These are phyloP conservation scores for Petrocephalus sullivani DNA, from an alignment of 2,797 vertebrate species.

Conservation along the genomic window DNA sequence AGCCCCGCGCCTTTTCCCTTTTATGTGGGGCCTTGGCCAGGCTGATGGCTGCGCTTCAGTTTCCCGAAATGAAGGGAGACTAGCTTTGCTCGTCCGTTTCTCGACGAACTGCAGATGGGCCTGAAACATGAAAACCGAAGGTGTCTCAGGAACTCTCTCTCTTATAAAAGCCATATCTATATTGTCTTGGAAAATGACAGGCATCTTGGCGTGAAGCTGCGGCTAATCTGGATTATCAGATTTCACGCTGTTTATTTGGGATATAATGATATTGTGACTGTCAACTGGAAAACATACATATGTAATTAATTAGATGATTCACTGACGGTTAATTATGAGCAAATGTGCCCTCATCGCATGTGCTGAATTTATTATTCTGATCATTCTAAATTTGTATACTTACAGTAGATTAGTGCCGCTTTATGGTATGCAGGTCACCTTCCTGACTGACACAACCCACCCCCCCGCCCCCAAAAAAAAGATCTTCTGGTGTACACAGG, in stretches of 20 bases:
- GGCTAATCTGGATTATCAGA: background rate
- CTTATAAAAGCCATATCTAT: background rate
- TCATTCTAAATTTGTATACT: background rate
- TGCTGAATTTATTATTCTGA: background rate
- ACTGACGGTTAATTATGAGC: too few relatives aligned
- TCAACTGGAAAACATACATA: background rate
- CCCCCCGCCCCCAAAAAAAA: background rate
- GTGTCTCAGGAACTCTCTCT: background rate
- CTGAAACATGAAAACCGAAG: background rate
- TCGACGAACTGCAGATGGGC: background rate
- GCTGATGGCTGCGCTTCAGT: background rate
- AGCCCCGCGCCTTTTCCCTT: background rate
- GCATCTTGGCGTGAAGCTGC: background rate
- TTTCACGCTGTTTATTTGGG: background rate
- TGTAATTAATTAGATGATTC: too few relatives aligned
- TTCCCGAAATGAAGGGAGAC: background rate
- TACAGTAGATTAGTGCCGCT: background rate
- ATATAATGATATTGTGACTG: background rate
- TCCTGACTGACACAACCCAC: background rate
- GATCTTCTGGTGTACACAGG: background rate
- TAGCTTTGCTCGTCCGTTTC: background rate
- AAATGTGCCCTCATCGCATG: background rate
- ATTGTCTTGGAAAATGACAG: background rate
- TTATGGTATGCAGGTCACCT: background rate
- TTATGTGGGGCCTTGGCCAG: background rate